These are phyloP conservation scores for Platanista minor DNA, from an alignment of 2,113 vertebrate species.

Conservation along the genomic window DNA sequence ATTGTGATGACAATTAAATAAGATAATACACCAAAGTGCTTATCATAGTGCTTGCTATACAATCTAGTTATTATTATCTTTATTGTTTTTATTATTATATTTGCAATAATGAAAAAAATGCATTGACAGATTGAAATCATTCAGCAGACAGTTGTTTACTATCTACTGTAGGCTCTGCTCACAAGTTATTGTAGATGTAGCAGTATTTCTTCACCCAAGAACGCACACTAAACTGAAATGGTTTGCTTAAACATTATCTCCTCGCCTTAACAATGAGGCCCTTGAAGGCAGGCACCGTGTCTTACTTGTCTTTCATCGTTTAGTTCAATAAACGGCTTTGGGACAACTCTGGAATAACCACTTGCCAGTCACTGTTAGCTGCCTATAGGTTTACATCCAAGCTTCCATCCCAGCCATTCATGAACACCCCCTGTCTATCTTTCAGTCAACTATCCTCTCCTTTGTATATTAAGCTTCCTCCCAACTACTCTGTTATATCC, in stretches of 20 bases:
- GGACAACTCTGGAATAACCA: neutral
- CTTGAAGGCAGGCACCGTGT: neutral
- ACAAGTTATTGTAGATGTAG: neutral
- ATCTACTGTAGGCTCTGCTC: neutral
- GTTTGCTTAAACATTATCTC: neutral
- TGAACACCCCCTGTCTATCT: neutral
- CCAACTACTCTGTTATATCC: neutral
- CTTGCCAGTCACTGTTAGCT: neutral
- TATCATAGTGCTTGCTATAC: neutral
- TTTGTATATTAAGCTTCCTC: neutral
- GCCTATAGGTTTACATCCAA: neutral
- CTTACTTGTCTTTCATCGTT: neutral
- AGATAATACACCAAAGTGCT: neutral
- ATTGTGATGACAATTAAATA: neutral
- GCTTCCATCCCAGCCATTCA: neutral
- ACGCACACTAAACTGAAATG: neutral
- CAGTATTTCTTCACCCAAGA: neutral
- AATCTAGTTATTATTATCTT: neutral
- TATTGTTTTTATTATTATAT: slow-evolving; percentile 1
- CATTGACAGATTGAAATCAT: neutral
- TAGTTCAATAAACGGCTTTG: neutral
- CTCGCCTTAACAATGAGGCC: neutral
- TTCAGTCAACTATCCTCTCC: neutral
- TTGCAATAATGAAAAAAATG: neutral
- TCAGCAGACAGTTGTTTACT: neutral